These are phyloP conservation scores for Microctenopoma steveboyesi DNA, from an alignment of 2,797 vertebrate genomes.

Conservation along the genomic window DNA sequence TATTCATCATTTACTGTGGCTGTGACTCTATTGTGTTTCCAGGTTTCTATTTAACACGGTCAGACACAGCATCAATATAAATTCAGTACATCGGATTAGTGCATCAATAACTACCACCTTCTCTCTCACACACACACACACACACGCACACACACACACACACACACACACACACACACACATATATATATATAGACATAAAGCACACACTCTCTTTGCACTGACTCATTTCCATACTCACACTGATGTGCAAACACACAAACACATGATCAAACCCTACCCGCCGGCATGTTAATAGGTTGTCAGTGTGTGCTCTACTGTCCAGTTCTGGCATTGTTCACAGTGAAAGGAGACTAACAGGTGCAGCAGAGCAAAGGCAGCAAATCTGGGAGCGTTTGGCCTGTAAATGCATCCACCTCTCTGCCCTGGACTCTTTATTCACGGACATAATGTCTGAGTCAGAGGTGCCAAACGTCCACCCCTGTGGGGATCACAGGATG, in stretches of 20 bases:
- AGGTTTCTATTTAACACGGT: slow-evolving; percentile 31
- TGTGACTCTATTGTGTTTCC: no score
- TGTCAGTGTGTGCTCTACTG: slow-evolving; percentile 49
- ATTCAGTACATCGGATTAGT: slow-evolving; percentile 26
- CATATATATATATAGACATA: slow-evolving; percentile 12
- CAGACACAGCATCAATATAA: slow-evolving; percentile 6
- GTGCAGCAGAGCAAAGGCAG: slow-evolving; percentile 42
- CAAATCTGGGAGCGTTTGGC: slow-evolving; percentile 56
- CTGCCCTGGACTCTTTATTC: slow-evolving; percentile 21
- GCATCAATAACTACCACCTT: slow-evolving; percentile 24
- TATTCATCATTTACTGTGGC: no score
- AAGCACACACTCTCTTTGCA: slow-evolving; percentile 14
- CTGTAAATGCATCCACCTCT: slow-evolving; percentile 16
- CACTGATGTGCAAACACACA: slow-evolving; percentile 11
- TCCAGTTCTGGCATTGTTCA: slow-evolving; percentile 36
- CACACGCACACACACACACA: slow-evolving; percentile 17
- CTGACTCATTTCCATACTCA: slow-evolving; percentile 23
- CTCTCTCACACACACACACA: slow-evolving; percentile 1
- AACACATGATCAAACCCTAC: slow-evolving; percentile 28
- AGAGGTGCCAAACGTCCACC: slow-evolving; percentile 61
- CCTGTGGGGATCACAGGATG: slow-evolving; percentile 34
- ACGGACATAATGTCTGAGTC: slow-evolving; percentile 62
- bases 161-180: slow-evolving; percentile 12
- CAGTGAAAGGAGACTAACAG: slow-evolving; percentile 40
- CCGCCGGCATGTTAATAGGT: slow-evolving; percentile 68